phyloP scores from a whole-genome alignment of 2,888 invertebrate genomes.

The Catocala fraxini region DNA sequence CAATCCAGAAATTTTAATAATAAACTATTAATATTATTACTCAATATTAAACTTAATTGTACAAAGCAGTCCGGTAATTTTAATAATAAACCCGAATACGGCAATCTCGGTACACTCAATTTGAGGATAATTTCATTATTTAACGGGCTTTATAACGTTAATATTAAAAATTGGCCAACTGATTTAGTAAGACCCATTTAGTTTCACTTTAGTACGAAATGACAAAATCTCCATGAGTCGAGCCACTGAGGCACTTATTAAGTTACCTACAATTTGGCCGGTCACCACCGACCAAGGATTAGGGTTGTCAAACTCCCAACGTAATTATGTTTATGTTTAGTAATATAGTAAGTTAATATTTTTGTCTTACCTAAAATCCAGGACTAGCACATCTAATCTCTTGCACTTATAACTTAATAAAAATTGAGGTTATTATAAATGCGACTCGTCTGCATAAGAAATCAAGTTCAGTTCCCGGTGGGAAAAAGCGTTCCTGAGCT shows the following conservation, averaged over 20 bases:
- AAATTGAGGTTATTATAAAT: no score
- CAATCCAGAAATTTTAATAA: no score
- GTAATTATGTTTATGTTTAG: background rate
- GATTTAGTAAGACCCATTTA: slow-evolving; percentile 12
- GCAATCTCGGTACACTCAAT: background rate
- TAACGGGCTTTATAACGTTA: background rate
- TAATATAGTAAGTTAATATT: background rate
- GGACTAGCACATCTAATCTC: no score
- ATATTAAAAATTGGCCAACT: slow-evolving; percentile 14
- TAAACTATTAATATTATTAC: no score
- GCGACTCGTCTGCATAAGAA: no score
- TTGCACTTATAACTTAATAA: no score
- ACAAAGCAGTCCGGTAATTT: no score
- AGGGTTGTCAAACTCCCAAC: slow-evolving; percentile 2
- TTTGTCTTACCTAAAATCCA: no score
- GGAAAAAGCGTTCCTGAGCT: no score
- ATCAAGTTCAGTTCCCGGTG: no score
- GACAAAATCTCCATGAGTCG: slow-evolving; percentile 1
- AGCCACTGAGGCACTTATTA: slow-evolving; percentile 18
- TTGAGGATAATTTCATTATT: background rate
- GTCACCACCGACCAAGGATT: background rate
- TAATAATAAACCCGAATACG: background rate
- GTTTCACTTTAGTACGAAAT: slow-evolving; percentile 9
- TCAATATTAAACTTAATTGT: no score
- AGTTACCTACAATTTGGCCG: slow-evolving; percentile 15